These are phyloP conservation scores for Montifringilla adamsi DNA, from an alignment of 2,113 vertebrate species.

Conservation along the genomic window DNA sequence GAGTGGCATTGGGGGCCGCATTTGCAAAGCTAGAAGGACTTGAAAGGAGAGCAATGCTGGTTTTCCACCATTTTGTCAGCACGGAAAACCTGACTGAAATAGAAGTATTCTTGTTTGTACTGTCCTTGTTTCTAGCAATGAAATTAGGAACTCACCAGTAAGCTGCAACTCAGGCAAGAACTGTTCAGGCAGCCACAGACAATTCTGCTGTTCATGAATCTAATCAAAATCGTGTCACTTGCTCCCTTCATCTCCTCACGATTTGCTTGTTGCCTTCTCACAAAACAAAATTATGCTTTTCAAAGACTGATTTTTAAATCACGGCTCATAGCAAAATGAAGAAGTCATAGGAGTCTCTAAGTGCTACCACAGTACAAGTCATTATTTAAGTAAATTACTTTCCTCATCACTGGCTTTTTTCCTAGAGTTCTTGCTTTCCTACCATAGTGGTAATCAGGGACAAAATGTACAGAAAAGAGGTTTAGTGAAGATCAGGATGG, in stretches of 20 bases:
- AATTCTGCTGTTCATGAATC: neutral
- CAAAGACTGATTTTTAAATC: neutral
- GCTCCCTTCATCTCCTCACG: neutral
- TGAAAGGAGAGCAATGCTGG: neutral
- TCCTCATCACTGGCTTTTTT: neutral
- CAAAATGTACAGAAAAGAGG: neutral
- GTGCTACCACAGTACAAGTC: neutral
- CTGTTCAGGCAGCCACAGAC: neutral
- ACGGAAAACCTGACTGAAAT: neutral
- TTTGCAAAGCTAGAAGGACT: neutral
- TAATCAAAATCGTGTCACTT: neutral
- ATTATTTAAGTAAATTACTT: neutral
- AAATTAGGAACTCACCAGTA: neutral
- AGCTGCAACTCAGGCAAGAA: neutral
- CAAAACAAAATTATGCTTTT: neutral
- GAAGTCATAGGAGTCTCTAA: neutral
- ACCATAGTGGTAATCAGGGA: neutral
- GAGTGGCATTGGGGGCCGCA: neutral
- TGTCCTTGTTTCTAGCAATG: neutral
- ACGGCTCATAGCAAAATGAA: neutral
- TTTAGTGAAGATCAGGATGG: neutral
- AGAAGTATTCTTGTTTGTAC: neutral
- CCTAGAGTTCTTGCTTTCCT: neutral
- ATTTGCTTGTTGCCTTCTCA: neutral
- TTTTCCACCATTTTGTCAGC: conserved; percentile 13